Conservation (phyloP, 1,140 invertebrate genomes). For the Hermetia illucens region DNA sequence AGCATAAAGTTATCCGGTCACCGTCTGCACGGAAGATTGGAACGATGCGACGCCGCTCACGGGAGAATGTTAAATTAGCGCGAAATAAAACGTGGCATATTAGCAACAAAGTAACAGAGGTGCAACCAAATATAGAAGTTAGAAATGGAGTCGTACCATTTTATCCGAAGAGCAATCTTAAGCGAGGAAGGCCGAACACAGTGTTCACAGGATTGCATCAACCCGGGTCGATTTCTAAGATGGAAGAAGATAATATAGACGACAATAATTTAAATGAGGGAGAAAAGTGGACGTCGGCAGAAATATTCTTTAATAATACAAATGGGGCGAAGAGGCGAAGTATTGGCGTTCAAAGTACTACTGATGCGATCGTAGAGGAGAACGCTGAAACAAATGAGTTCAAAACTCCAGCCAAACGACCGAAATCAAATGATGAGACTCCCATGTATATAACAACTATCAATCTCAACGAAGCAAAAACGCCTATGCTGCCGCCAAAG, state of each 20-base stretch:
- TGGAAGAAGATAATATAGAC: not conserved
- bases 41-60: conserved; percentile 49
- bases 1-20: conserved; percentile 57
- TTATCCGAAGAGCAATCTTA: conserved; percentile 9
- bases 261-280: conserved; percentile 2
- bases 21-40: conserved; percentile 69
- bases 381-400: not conserved
- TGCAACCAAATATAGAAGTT: too few relatives aligned
- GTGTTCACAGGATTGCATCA: conserved; percentile 17
- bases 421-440: not conserved
- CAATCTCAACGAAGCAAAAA: conserved; percentile 3
- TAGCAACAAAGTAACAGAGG: conserved; percentile 4
- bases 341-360: not conserved
- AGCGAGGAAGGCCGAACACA: conserved; percentile 18
- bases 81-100: conserved; percentile 25
- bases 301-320: conserved; percentile 5
- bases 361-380: not conserved
- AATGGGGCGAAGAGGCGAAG: not conserved
- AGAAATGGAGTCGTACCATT: conserved; percentile 1
- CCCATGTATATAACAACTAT: not conserved
- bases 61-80: conserved; percentile 28
- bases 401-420: not conserved
- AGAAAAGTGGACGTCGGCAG: conserved; percentile 5
- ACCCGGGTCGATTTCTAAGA: conserved; percentile 5
- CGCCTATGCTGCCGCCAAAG: conserved; percentile 8